Conservation (phyloP, 2,113 vertebrate genomes). For the Chelonoidis abingdonii region DNA sequence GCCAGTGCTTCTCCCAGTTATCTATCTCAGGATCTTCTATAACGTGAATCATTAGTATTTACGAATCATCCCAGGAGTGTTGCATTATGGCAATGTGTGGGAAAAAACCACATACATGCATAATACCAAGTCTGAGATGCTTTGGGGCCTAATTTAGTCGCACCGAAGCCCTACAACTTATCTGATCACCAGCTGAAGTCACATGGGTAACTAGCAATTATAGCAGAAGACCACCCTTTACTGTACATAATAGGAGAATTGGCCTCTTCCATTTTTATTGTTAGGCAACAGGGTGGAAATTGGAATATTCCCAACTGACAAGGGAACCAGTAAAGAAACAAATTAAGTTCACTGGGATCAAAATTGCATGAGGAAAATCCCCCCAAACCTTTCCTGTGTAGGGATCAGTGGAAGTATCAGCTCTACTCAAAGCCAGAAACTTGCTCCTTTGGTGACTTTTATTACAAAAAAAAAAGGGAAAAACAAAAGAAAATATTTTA, state of each 20-base stretch:
- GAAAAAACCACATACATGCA: rapidly evolving
- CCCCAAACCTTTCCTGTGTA: background rate
- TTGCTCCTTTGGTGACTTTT: background rate
- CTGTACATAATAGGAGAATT: background rate
- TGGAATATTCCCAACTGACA: background rate
- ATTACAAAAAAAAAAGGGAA: background rate
- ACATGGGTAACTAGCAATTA: background rate
- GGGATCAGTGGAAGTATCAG: background rate
- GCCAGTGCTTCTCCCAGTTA: background rate
- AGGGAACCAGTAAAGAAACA: background rate
- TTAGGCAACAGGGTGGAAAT: background rate
- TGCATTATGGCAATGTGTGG: background rate
- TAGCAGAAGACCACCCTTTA: background rate
- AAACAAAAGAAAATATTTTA: background rate
- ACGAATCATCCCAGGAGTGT: background rate
- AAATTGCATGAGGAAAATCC: background rate
- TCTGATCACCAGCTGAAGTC: background rate
- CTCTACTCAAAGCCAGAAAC: background rate
- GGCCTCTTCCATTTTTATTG: background rate
- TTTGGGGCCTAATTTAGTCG: background rate
- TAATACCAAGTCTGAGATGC: rapidly evolving
- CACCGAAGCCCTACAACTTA: background rate
- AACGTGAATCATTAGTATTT: rapidly evolving
- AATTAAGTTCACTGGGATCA: background rate
- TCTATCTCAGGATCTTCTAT: background rate